Percentiles rank a stretch among this genome's conserved stretches.
Evolutionary conservation across 2,888 invertebrate species (phyloP).

Genomic region (Cetonia aurata): DNA sequence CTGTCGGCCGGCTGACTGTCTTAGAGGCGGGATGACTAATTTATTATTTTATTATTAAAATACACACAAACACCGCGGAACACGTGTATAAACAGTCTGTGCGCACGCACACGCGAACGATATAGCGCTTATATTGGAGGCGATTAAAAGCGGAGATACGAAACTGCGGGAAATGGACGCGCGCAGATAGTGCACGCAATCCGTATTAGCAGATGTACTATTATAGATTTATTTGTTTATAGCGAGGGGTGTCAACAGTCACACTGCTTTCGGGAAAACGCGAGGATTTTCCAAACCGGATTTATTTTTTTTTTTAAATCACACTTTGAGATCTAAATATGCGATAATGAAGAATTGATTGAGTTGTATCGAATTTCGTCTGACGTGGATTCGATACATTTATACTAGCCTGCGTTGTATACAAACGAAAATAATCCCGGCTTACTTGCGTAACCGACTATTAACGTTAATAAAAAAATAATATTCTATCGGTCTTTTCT

Average conservation of each 20-base stretch:
- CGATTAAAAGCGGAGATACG: no score
- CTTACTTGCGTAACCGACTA: background rate
- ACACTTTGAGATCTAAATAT: no score
- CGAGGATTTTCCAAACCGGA: background rate
- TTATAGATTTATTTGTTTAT: no score
- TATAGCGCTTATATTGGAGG: no score
- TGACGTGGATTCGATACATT: slow-evolving; percentile 26
- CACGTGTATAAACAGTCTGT: background rate
- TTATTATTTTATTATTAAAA: slow-evolving; percentile 33
- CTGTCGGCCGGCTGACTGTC: slow-evolving; percentile 13
- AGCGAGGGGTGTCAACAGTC: no score
- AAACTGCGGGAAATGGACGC: background rate
- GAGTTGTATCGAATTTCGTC: slow-evolving; percentile 21
- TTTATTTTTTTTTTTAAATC: slow-evolving; percentile 1
- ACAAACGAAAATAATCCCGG: background rate
- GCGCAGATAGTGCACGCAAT: background rate
- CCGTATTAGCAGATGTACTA: no score
- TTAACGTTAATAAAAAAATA: background rate
- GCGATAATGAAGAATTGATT: background rate
- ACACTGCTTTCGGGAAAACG: background rate
- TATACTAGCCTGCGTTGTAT: slow-evolving; percentile 2
- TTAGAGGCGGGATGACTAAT: slow-evolving; percentile 41
- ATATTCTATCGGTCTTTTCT: background rate
- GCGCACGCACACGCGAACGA: background rate
- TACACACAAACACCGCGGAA: slow-evolving; percentile 1